Evolutionary conservation across 2,797 vertebrate species (phyloP), one percentile per base, ranked within the genome.

Genomic region (Diplodus sargus): DNA sequence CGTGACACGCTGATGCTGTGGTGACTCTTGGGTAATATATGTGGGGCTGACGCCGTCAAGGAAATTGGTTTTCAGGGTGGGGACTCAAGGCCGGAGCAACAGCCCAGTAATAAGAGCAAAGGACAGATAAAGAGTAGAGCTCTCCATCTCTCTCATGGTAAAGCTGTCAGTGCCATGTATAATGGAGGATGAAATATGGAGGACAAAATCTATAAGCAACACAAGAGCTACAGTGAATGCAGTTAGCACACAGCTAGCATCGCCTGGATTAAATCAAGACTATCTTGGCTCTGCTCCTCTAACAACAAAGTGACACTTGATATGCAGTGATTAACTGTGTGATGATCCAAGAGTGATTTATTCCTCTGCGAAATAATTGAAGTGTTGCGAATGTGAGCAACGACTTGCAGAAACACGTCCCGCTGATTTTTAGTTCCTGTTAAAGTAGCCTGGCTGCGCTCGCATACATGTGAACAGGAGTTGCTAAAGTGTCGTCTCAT

Each of bases 1-100:
- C 22, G 59, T 57, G 76, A 60, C 76, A 73, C 53, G 4, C 78
- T 66, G 78, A 74, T 64, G 77, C 78, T 5, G 60, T 14, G 80
- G 73, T 62, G 83, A 76, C 83, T 87, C 73, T 16, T 45, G 73
- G 80, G 84, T 84, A 82, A 91, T 90, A 84, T 85, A 89, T 85
- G 74, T 69, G 43, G 68, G 70, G 80, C 68, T 81, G 83, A 83
- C 72, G 83, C 80, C 71, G 79, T 79, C 78, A 86, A 90, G 80
- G 84, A 90, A 90, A 90, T 89, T 88, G 89, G 85, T 83, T 90
- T 92, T 85, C 78, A 87, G 88, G 85, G 83, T 72, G 81, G 79
- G 78, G 62, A 90, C 69, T 91, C 90, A 90, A 93, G 92, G 90
- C 88, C 87, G 80, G 56, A 1, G 16, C 71, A 68, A 56, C 78